Conservation (phyloP, 2,113 vertebrate genomes). For the Bubo scandiacus region DNA sequence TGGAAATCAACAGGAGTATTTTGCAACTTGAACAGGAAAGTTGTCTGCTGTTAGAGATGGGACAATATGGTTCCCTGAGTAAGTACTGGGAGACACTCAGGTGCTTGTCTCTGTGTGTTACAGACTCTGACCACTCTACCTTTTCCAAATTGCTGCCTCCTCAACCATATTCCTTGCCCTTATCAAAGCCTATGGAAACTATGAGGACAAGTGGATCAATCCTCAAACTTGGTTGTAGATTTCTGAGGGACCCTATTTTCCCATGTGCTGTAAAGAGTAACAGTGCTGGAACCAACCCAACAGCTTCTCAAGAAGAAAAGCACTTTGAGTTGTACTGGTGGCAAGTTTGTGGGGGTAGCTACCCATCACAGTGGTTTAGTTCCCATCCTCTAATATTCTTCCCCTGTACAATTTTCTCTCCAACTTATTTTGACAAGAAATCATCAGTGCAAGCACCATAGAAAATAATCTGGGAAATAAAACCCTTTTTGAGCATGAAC, state of each 20-base stretch:
- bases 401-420: background rate
- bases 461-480: background rate
- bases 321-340: background rate
- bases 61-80: background rate
- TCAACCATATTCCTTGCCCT: background rate
- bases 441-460: background rate
- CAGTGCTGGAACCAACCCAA: background rate
- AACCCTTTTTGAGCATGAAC: background rate
- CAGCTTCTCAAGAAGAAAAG: background rate
- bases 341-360: background rate
- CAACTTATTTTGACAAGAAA: background rate
- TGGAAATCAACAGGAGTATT: background rate
- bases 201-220: background rate
- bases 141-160: background rate
- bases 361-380: background rate
- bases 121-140: background rate
- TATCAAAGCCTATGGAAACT: background rate
- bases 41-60: background rate
- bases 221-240: background rate
- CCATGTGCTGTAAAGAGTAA: background rate
- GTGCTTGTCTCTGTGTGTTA: background rate
- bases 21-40: background rate
- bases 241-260: background rate
- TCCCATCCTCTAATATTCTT: background rate
- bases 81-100: background rate